phyloP scores from a whole-genome alignment of 2,888 invertebrate species.

The Agrilus biguttatus region DNA sequence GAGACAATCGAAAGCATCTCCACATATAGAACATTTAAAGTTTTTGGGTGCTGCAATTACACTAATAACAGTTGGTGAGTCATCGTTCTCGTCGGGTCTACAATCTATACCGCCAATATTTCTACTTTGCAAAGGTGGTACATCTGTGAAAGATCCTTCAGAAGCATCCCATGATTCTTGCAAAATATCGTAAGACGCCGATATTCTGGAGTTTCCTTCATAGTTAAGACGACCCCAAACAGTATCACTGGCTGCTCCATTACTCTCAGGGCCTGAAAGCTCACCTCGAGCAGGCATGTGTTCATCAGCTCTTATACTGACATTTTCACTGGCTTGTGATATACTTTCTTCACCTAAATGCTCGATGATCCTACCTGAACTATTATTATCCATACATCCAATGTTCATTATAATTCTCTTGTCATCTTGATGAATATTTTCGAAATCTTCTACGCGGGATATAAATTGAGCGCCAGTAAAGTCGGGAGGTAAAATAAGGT shows the following conservation, averaged over 20 bases:
- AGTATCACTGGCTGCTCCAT: conserved; percentile 62
- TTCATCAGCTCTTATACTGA: conserved; percentile 73
- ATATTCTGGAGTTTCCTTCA: conserved; percentile 33
- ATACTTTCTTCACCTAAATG: conserved; percentile 23
- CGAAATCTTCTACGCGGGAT: conserved; percentile 25
- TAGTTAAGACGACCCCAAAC: conserved; percentile 64
- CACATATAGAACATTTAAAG: conserved; percentile 45
- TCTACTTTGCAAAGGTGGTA: conserved; percentile 27
- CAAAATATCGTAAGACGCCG: conserved; percentile 45
- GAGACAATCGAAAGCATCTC: conserved; percentile 40
- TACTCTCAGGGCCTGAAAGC: conserved; percentile 66
- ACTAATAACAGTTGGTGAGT: conserved; percentile 21
- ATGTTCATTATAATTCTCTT: conserved; percentile 26
- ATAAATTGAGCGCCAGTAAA: conserved; percentile 23
- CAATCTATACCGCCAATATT: conserved; percentile 21
- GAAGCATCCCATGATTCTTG: conserved; percentile 54
- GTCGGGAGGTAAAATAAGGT: conserved; percentile 23
- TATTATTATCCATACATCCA: conserved; percentile 17
- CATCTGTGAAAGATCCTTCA: conserved; percentile 47
- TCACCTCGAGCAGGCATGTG: conserved; percentile 79
- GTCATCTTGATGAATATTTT: conserved; percentile 15
- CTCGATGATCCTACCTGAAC: conserved; percentile 26
- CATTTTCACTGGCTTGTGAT: conserved; percentile 41
- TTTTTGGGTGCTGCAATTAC: conserved; percentile 29
- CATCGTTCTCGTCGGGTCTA: conserved; percentile 12